A percentile compares a stretch with the other conserved stretches of the same genome.
Conservation (phyloP, 2,888 invertebrate genomes). For the Caenorhabditis sulstoni region DNA sequence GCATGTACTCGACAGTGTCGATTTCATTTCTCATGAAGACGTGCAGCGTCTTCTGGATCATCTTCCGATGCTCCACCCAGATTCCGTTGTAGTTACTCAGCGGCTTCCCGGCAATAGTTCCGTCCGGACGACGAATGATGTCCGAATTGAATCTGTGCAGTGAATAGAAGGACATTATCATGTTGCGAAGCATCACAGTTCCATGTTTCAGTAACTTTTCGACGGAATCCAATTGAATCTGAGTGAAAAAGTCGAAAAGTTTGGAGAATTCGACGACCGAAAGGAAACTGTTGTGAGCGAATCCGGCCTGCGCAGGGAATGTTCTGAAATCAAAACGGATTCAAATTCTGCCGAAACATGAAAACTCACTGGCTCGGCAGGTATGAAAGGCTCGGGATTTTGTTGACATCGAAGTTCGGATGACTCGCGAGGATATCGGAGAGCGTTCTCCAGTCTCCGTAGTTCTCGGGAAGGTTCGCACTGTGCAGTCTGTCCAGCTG, state of each 20-base stretch:
- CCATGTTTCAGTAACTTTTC: conserved; percentile 13
- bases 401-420: neutral
- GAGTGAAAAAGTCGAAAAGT: conserved; percentile 13
- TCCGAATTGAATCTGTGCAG: conserved; percentile 20
- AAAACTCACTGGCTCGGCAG: conserved; percentile 1
- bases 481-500: conserved; percentile 5
- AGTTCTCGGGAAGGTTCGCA: neutral
- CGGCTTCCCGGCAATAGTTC: conserved; percentile 20
- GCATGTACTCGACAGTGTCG: conserved; percentile 22
- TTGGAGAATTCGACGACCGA: conserved; percentile 19
- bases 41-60: conserved; percentile 29
- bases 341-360: neutral
- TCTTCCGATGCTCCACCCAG: conserved; percentile 38
- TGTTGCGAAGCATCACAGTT: conserved; percentile 8
- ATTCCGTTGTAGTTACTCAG: conserved; percentile 29
- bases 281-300: conserved; percentile 20
- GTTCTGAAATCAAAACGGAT: neutral
- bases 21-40: conserved; percentile 21
- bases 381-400: conserved; percentile 1
- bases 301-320: conserved; percentile 10
- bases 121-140: conserved; percentile 23
- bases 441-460: conserved; percentile 8
- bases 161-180: conserved; percentile 23
- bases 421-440: neutral
- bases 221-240: conserved; percentile 4